Conservation (phyloP, 2,888 invertebrate species). For the Papilio demoleus region DNA sequence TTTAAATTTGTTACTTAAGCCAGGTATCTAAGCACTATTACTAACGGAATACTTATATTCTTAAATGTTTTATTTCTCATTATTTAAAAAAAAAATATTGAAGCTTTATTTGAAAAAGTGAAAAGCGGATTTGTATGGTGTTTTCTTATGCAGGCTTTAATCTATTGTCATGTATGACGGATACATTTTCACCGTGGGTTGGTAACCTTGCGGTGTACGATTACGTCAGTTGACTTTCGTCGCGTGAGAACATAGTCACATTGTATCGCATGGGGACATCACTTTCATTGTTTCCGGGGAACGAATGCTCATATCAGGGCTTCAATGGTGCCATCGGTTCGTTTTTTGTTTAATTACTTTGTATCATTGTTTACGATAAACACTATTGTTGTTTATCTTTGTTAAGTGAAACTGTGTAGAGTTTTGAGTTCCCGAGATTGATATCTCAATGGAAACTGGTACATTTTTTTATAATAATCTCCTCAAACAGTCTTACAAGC, state of each 20-base stretch:
- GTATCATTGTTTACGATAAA: constrained; percentile 31
- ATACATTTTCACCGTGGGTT: constrained; percentile 41
- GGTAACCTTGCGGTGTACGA: constrained; percentile 49
- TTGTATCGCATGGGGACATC: constrained; percentile 60
- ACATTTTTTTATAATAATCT: not conserved
- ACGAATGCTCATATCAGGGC: constrained; percentile 45
- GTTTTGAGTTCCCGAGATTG: not conserved
- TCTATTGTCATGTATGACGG: constrained; percentile 26
- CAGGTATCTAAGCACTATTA: not conserved
- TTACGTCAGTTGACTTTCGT: constrained; percentile 75
- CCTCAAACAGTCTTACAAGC: not conserved
- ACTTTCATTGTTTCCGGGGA: constrained; percentile 73
- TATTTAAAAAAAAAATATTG: not conserved
- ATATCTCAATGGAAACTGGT: not conserved
- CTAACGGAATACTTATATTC: too few relatives aligned
- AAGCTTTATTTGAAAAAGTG: not conserved
- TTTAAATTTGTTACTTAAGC: constrained; percentile 18
- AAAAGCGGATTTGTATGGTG: constrained; percentile 16
- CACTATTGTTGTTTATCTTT: constrained; percentile 27
- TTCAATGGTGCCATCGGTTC: constrained; percentile 24
- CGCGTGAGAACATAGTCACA: constrained; percentile 74
- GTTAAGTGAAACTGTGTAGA: constrained; percentile 1
- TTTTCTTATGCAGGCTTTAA: constrained; percentile 17
- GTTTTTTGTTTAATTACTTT: constrained; percentile 36
- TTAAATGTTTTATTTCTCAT: too few relatives aligned